Base-by-base conservation (phyloP, 2,113 vertebrate species). In the Noturus placidus region DNA sequence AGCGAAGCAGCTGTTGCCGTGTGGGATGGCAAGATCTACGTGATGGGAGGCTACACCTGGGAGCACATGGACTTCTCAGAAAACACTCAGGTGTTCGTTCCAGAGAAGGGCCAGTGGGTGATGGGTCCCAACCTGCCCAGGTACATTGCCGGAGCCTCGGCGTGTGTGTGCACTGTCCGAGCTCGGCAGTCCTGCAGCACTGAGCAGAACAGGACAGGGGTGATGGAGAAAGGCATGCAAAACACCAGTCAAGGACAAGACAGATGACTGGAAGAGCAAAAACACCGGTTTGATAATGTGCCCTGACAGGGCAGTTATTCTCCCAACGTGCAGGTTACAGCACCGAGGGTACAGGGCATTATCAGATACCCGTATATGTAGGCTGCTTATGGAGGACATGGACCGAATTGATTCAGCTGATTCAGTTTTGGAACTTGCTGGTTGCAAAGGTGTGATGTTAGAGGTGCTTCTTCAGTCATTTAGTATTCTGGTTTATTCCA, bases 21-120 rank as follows among this genome's bases (percentile, higher is more conserved):
- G 25, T 96, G 96, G 96, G 93, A 94, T 0, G 96, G 95, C 33
- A 95, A 93, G 91, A 97, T 99, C 88, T 99, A 98, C 9, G 96
- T 99, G 89, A 95, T 99, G 0, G 98, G 98, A 0, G 98, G 98
- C 25, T 99, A 99, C 94, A 98, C 97, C 95, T 99, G 98, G 97
- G 97, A 99, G 93, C 95, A 90, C 88, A 98, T 96, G 0, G 94
- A 95, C 52, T 99, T 99, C 93, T 98, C 97, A 87, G 96, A 95
- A 91, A 93, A 94, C 0, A 97, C 97, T 0, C 98, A 99, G 94
- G 95, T 99, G 0, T 99, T 96, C 0, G 94, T 97, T 89, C 96
- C 92, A 0, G 95, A 96, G 69, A 95, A 94, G 20, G 94, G 95
- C 35, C 95, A 94, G 10, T 99, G 98, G 98, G 92, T 92, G 65